A percentile compares a stretch with the other conserved stretches of the same genome.
These are phyloP conservation scores for Clupea harengus DNA, from an alignment of 2,113 vertebrate species.

Conservation along the genomic window DNA sequence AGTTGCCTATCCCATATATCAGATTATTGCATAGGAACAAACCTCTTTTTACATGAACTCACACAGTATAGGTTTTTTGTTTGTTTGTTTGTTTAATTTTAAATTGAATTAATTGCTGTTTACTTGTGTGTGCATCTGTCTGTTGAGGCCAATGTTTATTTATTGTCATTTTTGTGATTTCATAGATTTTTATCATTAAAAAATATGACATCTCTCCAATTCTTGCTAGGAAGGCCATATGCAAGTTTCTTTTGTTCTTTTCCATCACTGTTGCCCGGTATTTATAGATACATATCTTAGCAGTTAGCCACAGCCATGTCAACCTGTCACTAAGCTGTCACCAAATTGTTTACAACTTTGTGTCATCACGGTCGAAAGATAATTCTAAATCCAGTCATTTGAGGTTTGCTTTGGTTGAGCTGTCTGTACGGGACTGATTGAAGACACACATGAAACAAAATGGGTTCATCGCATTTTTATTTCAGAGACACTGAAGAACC, in stretches of 20 bases:
- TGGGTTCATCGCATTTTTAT: background rate
- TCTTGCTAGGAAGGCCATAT: background rate
- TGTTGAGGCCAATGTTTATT: background rate
- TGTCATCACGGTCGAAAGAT: background rate
- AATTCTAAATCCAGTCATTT: background rate
- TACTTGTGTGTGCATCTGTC: background rate
- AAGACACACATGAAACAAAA: background rate
- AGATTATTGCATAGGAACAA: background rate
- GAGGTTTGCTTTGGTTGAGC: background rate
- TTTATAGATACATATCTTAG: background rate
- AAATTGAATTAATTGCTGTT: background rate
- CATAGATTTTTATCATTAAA: background rate
- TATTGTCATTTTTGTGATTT: background rate
- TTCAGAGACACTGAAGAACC: background rate
- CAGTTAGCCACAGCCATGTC: background rate
- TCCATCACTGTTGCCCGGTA: background rate
- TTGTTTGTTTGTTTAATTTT: background rate
- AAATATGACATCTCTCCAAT: background rate
- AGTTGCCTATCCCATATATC: slow-evolving; percentile 46
- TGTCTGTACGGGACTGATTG: background rate
- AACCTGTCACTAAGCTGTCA: slow-evolving; percentile 10
- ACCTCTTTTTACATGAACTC: background rate
- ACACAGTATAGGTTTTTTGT: background rate
- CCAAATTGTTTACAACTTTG: background rate
- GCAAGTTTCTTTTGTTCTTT: background rate